A percentile compares a stretch with the other conserved stretches of the same genome.
Conservation (phyloP, 2,797 vertebrate species). For the Centroberyx gerrardi region DNA sequence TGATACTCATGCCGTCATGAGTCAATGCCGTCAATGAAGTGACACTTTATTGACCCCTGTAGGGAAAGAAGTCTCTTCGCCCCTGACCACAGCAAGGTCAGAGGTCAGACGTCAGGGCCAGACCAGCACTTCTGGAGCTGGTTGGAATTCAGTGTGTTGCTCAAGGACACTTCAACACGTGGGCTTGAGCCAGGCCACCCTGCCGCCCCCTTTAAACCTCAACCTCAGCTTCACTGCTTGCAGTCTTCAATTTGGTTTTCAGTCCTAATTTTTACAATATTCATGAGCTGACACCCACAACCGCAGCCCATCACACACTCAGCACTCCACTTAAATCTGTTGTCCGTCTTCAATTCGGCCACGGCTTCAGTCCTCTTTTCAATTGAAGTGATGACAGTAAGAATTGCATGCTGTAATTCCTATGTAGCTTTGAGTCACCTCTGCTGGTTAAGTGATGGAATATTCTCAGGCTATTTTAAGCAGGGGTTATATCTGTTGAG, state of each 20-base stretch:
- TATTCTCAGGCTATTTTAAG: constrained; percentile 64
- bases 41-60: too few species aligned
- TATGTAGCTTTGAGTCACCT: constrained; percentile 66
- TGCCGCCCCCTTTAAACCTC: constrained; percentile 16
- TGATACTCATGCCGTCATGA: too few species aligned
- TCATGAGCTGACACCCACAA: not conserved
- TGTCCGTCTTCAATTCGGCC: constrained; percentile 25
- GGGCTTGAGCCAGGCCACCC: not conserved
- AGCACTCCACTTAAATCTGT: not conserved
- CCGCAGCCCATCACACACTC: constrained; percentile 5
- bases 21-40: not conserved
- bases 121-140: constrained; percentile 61
- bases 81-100: constrained; percentile 6
- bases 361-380: constrained; percentile 52
- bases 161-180: constrained; percentile 41
- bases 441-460: constrained; percentile 69
- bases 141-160: constrained; percentile 30
- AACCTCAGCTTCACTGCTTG: not conserved
- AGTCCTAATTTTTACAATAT: constrained; percentile 15
- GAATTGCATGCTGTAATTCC: constrained; percentile 59
- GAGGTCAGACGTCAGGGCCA: constrained; percentile 27
- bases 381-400: constrained; percentile 53
- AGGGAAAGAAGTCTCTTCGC: too few species aligned
- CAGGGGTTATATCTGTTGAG: constrained; percentile 44
- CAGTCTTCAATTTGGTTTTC: constrained; percentile 44